Evolutionary conservation across 2,113 vertebrate genomes (phyloP).

Genomic region (Periophthalmodon schlosseri): DNA sequence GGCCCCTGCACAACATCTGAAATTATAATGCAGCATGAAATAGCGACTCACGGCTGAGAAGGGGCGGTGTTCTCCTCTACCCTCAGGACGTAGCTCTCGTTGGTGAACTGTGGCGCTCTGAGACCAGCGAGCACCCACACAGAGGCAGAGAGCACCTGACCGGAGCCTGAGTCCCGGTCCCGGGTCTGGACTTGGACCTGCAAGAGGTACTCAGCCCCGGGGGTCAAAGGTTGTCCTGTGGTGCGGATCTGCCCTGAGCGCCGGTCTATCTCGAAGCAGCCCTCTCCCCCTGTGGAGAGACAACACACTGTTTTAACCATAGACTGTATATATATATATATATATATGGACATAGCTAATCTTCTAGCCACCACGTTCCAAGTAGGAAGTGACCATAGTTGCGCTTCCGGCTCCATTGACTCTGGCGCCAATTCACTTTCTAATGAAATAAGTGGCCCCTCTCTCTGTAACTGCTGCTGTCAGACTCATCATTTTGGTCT

Average conservation of each 20-base stretch:
- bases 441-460: too few relatives aligned
- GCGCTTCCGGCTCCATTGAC: too few relatives aligned
- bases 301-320: background rate
- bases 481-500: too few relatives aligned
- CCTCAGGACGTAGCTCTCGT: conserved; percentile 81
- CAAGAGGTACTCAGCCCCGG: conserved; percentile 83
- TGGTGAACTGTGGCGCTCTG: conserved; percentile 87
- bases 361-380: too few relatives aligned
- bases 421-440: too few relatives aligned
- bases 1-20: too few relatives aligned
- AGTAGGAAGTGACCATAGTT: too few relatives aligned
- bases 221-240: conserved; percentile 77
- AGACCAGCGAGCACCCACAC: conserved; percentile 81
- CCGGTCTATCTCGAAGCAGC: conserved; percentile 82
- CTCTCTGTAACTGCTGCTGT: too few relatives aligned
- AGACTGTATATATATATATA: too few relatives aligned
- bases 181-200: conserved; percentile 68
- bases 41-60: conserved; percentile 81
- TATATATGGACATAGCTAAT: too few relatives aligned
- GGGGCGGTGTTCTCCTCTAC: conserved; percentile 79
- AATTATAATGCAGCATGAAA: too few relatives aligned
- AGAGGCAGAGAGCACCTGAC: conserved; percentile 73
- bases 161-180: conserved; percentile 72
- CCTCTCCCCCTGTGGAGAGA: conserved; percentile 77
- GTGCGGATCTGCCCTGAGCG: conserved; percentile 80